Evolutionary conservation across 1,140 invertebrate species (phyloP).

Genomic region (Amphibalanus amphitrite): DNA sequence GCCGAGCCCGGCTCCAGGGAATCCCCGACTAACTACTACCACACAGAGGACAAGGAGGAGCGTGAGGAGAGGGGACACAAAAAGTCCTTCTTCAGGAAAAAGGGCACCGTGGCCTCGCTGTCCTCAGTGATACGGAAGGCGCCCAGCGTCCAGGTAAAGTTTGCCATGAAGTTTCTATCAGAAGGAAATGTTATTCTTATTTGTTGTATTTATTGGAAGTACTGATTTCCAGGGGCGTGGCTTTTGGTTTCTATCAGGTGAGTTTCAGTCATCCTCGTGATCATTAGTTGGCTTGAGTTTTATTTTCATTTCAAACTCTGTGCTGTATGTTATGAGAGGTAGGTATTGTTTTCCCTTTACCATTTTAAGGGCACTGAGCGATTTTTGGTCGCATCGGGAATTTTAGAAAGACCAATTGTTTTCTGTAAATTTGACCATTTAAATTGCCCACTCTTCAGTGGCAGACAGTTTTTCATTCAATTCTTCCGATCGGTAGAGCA

Average conservation of each 20-base stretch:
- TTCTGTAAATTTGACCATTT: not conserved
- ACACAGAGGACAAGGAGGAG: not conserved
- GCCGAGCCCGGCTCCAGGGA: not conserved
- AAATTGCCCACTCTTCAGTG: not conserved
- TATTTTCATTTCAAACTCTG: too few relatives aligned
- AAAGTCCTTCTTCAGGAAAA: slow-evolving; percentile 2
- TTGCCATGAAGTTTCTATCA: too few relatives aligned
- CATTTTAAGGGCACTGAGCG: not conserved
- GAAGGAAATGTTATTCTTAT: too few relatives aligned
- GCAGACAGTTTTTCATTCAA: not conserved
- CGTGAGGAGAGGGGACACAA: not conserved
- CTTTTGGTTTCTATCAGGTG: too few relatives aligned
- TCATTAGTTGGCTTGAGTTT: too few relatives aligned
- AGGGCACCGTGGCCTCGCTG: slow-evolving; percentile 1
- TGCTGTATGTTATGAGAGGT: too few relatives aligned
- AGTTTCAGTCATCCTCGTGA: too few relatives aligned
- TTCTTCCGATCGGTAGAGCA: not conserved
- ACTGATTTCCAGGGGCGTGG: too few relatives aligned
- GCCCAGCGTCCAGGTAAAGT: not conserved
- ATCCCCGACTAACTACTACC: not conserved
- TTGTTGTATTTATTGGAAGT: too few relatives aligned
- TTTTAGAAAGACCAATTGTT: not conserved
- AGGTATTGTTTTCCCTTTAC: too few relatives aligned
- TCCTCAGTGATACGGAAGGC: not conserved
- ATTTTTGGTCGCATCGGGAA: not conserved